Conservation (phyloP, 2,888 invertebrate genomes). For the Drosophila kuntzei region DNA sequence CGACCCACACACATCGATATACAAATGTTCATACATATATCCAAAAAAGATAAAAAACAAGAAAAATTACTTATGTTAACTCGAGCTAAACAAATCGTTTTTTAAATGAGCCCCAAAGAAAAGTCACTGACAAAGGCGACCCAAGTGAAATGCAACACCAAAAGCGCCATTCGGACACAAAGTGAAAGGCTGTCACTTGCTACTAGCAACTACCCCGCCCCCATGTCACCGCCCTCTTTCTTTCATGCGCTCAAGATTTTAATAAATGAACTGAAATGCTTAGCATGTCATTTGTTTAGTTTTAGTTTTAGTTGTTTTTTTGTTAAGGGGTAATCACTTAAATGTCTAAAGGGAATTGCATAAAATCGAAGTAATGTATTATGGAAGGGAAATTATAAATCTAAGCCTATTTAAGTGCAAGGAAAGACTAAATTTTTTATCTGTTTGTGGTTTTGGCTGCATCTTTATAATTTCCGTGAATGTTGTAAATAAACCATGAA, state of each 20-base stretch:
- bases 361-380: constrained; percentile 38
- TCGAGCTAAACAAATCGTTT: constrained; percentile 75
- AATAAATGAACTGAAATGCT: constrained; percentile 72
- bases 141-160: constrained; percentile 75
- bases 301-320: constrained; percentile 9
- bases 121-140: constrained; percentile 30
- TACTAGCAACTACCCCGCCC: constrained; percentile 18
- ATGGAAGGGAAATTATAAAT: constrained; percentile 70
- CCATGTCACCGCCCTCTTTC: background rate
- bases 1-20: constrained; percentile 22
- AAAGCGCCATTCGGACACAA: constrained; percentile 63
- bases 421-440: constrained; percentile 40
- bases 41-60: constrained; percentile 63
- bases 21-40: constrained; percentile 19
- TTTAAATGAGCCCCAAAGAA: constrained; percentile 64
- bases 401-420: constrained; percentile 23
- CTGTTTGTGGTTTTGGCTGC: constrained; percentile 13
- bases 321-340: constrained; percentile 7
- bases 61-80: constrained; percentile 73
- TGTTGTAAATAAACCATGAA: constrained; percentile 61
- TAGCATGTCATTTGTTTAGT: constrained; percentile 69
- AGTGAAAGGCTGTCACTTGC: constrained; percentile 77
- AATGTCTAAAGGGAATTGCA: constrained; percentile 32
- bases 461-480: constrained; percentile 75
- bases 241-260: constrained; percentile 21